A percentile compares a stretch with the other conserved stretches of the same genome.
Conservation (phyloP, 1,140 invertebrate species). For the Aphis craccivora region DNA sequence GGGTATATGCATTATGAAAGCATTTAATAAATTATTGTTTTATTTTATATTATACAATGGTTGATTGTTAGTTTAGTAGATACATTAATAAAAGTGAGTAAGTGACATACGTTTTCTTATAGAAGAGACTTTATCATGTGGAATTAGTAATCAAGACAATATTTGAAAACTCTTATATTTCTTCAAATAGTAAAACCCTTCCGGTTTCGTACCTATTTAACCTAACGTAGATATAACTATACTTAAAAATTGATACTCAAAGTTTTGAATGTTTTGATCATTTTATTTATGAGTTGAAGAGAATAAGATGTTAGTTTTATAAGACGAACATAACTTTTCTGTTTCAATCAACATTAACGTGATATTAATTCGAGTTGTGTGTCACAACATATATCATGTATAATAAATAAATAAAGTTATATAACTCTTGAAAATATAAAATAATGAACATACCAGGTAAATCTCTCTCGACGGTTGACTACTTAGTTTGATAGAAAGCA, state of each 20-base stretch:
- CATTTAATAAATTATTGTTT: not conserved
- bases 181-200: not conserved
- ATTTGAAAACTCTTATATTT: not conserved
- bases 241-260: not conserved
- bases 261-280: conserved; percentile 5
- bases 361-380: not conserved
- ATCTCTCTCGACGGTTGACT: conserved; percentile 8
- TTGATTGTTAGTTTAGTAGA: not conserved
- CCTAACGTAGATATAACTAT: not conserved
- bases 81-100: not conserved
- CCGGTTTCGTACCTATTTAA: not conserved
- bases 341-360: conserved; percentile 26
- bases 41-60: not conserved
- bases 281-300: conserved; percentile 8
- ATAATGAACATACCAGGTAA: not conserved
- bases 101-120: not conserved
- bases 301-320: conserved; percentile 24
- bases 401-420: conserved; percentile 42
- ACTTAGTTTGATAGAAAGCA: conserved; percentile 1
- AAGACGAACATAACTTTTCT: not conserved
- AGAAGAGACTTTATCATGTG: not conserved
- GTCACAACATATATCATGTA: conserved; percentile 23
- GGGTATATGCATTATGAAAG: not conserved
- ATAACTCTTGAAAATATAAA: conserved; percentile 36
- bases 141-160: not conserved